Conservation (phyloP, 2,797 vertebrate species). For the Parauchenoglanis ngamensis region DNA sequence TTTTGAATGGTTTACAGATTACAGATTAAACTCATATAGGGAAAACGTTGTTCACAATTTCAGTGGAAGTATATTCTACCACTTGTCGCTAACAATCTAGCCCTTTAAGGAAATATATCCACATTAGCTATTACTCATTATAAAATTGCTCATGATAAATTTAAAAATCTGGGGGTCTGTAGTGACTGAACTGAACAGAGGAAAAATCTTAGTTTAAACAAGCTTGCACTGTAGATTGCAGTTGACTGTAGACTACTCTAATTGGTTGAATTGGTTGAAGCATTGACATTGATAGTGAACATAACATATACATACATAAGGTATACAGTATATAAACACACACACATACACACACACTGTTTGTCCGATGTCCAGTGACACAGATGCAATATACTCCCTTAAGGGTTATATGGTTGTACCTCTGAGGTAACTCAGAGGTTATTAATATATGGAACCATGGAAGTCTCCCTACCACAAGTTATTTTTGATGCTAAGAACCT, state of each 20-base stretch:
- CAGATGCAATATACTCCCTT: neutral
- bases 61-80: neutral
- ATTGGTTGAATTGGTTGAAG: too few relatives aligned
- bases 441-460: neutral
- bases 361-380: neutral
- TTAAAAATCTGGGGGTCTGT: neutral
- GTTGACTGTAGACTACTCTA: too few relatives aligned
- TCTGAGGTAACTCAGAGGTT: neutral
- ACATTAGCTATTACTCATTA: neutral
- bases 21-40: neutral
- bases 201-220: neutral
- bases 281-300: neutral
- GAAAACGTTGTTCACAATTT: neutral
- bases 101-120: neutral
- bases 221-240: neutral
- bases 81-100: neutral
- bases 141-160: neutral
- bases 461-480: neutral
- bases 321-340: neutral
- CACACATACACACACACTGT: neutral
- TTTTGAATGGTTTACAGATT: neutral
- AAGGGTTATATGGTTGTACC: neutral
- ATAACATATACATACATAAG: neutral
- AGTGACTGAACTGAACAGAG: neutral
- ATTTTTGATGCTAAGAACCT: neutral